Percentiles rank a stretch among this genome's conserved stretches.
Conservation (phyloP, 1,140 invertebrate genomes). For the Orchestia grillus region DNA sequence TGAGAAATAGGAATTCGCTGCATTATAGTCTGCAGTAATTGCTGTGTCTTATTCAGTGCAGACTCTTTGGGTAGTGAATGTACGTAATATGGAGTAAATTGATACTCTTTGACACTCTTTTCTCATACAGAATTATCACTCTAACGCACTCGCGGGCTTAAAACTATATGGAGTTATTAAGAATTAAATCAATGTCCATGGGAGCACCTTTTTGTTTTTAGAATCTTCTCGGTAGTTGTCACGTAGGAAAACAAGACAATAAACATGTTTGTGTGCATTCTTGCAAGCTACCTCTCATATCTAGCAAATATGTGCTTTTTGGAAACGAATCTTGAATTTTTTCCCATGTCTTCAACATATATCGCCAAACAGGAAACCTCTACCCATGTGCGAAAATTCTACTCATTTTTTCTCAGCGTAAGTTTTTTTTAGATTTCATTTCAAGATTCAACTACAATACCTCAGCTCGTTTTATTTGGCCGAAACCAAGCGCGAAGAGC, state of each 20-base stretch:
- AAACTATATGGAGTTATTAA: background rate
- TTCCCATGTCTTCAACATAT: background rate
- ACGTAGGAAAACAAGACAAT: background rate
- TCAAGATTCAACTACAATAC: background rate
- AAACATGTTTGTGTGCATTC: background rate
- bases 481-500: background rate
- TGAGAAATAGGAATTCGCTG: background rate
- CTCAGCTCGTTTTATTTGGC: background rate
- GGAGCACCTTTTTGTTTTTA: too few species aligned
- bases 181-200: too few species aligned
- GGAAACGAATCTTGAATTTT: background rate
- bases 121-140: background rate
- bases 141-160: background rate
- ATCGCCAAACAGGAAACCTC: background rate
- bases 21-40: too few species aligned
- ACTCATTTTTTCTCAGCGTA: background rate
- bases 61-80: background rate
- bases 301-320: background rate
- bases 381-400: background rate
- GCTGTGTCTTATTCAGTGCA: background rate
- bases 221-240: background rate
- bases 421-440: background rate
- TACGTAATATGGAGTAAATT: background rate
- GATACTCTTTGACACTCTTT: background rate
- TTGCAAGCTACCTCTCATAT: background rate